phyloP scores from a whole-genome alignment of 2,113 vertebrate species.

The Peucedramus taeniatus region DNA sequence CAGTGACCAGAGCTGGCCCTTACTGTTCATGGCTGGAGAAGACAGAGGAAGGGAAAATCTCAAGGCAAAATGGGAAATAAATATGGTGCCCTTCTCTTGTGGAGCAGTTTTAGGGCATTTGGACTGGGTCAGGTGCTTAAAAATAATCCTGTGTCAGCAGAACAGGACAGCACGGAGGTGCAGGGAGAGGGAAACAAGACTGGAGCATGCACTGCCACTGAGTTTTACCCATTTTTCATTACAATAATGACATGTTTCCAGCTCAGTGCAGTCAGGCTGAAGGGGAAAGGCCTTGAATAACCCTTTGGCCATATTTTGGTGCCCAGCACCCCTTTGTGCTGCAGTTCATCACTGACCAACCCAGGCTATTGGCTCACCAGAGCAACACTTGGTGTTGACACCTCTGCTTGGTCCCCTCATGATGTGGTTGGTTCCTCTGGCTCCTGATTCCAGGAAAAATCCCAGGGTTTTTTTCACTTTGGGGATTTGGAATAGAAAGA shows the following conservation, averaged over 20 bases:
- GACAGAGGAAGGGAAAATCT: neutral
- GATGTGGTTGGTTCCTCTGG: neutral
- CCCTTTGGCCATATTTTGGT: neutral
- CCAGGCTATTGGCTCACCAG: neutral
- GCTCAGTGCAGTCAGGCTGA: neutral
- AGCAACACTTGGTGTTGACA: neutral
- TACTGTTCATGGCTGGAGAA: neutral
- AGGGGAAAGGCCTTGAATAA: neutral
- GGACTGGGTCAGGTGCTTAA: neutral
- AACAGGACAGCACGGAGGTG: neutral
- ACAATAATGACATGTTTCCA: neutral
- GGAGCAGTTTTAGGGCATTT: neutral
- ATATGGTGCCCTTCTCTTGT: neutral
- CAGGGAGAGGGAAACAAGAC: neutral
- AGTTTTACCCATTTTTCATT: neutral
- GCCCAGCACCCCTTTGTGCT: neutral
- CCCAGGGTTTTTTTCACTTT: neutral
- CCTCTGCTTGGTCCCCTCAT: rapidly evolving
- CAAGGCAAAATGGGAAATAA: neutral
- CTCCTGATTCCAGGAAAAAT: neutral
- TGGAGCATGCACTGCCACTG: neutral
- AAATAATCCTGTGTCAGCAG: neutral
- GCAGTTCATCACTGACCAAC: neutral
- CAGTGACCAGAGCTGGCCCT: neutral
- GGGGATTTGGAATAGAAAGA: neutral